Conservation (phyloP, 2,888 invertebrate species). For the Ypsolopha sequella region DNA sequence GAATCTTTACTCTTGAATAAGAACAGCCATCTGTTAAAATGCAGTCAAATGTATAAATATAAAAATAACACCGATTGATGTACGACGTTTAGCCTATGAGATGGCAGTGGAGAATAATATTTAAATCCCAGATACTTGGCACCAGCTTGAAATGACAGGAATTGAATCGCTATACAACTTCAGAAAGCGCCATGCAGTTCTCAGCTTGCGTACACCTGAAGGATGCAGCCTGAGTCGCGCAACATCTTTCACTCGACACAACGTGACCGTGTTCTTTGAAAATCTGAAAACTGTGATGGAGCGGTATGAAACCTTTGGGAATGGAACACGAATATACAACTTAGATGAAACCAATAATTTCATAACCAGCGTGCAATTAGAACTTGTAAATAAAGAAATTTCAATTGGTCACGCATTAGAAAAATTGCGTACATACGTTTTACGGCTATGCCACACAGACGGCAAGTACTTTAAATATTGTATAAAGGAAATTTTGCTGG, state of each 20-base stretch:
- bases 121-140: neutral
- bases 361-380: no score
- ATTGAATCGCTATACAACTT: neutral
- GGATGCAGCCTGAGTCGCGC: neutral
- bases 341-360: no score
- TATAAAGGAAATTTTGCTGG: no score
- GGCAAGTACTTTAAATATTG: no score
- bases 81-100: conserved; percentile 5
- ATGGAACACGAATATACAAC: no score
- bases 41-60: conserved; percentile 6
- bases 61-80: conserved; percentile 6
- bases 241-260: neutral
- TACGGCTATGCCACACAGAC: no score
- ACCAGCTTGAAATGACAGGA: neutral
- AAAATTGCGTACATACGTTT: no score
- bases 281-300: neutral
- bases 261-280: neutral
- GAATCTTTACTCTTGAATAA: conserved; percentile 6
- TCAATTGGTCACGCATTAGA: no score
- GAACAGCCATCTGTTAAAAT: conserved; percentile 4
- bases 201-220: neutral
- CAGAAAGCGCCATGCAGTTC: neutral
- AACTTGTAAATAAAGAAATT: no score
- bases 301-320: no score
- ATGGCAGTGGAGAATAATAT: conserved; percentile 5